Percentiles rank a stretch among this genome's conserved stretches.
These are phyloP conservation scores for Synergus gifuensis DNA, from an alignment of 2,888 invertebrate species.

Conservation along the genomic window DNA sequence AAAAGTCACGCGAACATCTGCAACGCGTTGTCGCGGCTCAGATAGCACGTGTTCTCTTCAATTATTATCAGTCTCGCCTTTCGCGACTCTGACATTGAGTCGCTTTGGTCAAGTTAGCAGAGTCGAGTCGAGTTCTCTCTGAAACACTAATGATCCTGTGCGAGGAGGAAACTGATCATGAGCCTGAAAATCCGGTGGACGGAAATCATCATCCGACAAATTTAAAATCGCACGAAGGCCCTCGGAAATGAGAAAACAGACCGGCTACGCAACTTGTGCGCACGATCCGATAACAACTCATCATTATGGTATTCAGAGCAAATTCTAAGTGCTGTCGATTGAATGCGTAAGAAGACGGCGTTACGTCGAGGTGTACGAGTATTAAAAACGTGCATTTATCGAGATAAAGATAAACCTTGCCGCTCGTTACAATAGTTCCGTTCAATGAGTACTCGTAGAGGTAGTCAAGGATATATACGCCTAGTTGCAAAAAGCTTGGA, in stretches of 20 bases:
- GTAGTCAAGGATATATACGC: slow-evolving; percentile 12
- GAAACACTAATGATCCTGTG: neutral
- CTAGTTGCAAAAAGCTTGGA: neutral
- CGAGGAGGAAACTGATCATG: slow-evolving; percentile 19
- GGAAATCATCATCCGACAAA: slow-evolving; percentile 14
- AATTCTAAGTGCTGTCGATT: slow-evolving; percentile 55
- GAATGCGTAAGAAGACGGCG: slow-evolving; percentile 54
- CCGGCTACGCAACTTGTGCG: neutral
- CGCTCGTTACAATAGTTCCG: slow-evolving; percentile 49
- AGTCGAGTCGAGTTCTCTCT: neutral
- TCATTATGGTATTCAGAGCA: slow-evolving; percentile 63
- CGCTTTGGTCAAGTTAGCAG: neutral
- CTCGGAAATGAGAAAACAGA: slow-evolving; percentile 9
- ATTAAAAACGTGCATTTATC: slow-evolving; percentile 53
- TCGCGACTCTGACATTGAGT: slow-evolving; percentile 39
- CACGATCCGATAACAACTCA: slow-evolving; percentile 55
- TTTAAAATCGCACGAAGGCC: slow-evolving; percentile 5
- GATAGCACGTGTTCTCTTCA: slow-evolving; percentile 39
- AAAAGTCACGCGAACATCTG: slow-evolving; percentile 39
- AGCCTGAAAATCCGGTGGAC: slow-evolving; percentile 29
- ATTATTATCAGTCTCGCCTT: slow-evolving; percentile 34
- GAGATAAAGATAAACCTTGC: slow-evolving; percentile 58
- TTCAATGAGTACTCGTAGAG: slow-evolving; percentile 49
- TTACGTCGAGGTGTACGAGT: slow-evolving; percentile 36
- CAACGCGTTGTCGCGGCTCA: slow-evolving; percentile 29